phyloP scores from a whole-genome alignment of 2,797 vertebrate genomes.

The Chanos chanos region DNA sequence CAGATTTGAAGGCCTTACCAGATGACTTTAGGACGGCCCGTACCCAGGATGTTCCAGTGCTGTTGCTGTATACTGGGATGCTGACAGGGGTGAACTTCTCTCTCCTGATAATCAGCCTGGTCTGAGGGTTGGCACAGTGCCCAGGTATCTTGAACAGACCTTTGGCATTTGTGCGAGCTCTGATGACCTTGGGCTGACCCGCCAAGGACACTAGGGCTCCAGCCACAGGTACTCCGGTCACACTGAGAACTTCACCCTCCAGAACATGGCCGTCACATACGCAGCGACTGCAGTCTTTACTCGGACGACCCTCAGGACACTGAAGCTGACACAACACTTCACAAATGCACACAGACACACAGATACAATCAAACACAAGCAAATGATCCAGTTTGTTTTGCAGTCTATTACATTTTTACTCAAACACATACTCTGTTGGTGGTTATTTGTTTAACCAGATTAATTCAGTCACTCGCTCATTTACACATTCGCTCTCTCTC shows the following conservation, averaged over 20 bases:
- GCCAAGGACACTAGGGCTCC: slow-evolving; percentile 70
- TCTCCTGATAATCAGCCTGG: slow-evolving; percentile 69
- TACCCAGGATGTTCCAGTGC: slow-evolving; percentile 66
- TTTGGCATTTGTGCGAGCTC: slow-evolving; percentile 65
- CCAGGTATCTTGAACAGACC: slow-evolving; percentile 76
- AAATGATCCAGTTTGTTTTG: background rate
- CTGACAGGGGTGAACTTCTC: slow-evolving; percentile 71
- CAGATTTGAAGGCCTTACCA: slow-evolving; percentile 68
- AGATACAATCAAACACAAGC: background rate
- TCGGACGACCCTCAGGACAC: slow-evolving; percentile 66
- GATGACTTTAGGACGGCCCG: slow-evolving; percentile 73
- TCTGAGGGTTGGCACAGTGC: slow-evolving; percentile 66
- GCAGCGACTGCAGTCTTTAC: slow-evolving; percentile 74
- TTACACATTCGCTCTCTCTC: no score
- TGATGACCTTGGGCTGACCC: slow-evolving; percentile 53
- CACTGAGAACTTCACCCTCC: slow-evolving; percentile 69
- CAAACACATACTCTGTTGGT: no score
- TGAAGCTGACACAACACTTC: slow-evolving; percentile 61
- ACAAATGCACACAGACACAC: slow-evolving; percentile 9
- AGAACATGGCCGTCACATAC: slow-evolving; percentile 72
- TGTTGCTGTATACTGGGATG: slow-evolving; percentile 63
- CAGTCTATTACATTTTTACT: background rate
- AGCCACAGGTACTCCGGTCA: slow-evolving; percentile 67
- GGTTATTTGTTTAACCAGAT: no score
- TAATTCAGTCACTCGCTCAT: no score